phyloP scores from a whole-genome alignment of 2,113 vertebrate genomes.

The Laterallus jamaicensis region DNA sequence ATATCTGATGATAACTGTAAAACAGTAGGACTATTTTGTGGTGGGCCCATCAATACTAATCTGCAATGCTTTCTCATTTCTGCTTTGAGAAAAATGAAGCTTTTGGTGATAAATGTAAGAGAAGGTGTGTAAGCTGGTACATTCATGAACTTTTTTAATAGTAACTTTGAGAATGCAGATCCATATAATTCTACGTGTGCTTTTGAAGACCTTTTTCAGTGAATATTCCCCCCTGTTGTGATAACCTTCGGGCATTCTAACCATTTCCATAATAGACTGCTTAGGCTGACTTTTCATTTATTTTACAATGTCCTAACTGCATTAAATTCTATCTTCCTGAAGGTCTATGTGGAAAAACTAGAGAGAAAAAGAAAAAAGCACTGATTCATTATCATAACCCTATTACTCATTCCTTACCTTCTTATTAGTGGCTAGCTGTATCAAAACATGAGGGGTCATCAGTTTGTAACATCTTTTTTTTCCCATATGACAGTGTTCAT shows the following conservation, averaged over 20 bases:
- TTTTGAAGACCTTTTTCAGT: neutral
- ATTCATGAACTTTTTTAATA: neutral
- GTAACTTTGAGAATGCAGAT: neutral
- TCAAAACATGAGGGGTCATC: neutral
- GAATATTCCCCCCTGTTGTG: accelerated
- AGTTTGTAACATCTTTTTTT: neutral
- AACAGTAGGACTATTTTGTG: neutral
- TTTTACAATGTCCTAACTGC: neutral
- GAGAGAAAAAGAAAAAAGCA: neutral
- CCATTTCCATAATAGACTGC: neutral
- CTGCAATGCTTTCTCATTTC: neutral
- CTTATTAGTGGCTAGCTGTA: neutral
- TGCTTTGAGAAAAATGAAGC: neutral
- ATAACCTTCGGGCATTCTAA: neutral
- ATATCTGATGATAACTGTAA: neutral
- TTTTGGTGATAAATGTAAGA: neutral
- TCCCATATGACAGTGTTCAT: neutral
- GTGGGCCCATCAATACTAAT: neutral
- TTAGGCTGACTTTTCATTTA: neutral
- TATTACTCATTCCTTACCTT: neutral
- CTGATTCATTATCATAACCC: neutral
- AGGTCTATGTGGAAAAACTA: neutral
- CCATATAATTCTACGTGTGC: accelerated
- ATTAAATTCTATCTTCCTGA: neutral
- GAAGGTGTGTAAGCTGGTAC: neutral